Base-by-base conservation (phyloP, 2,888 invertebrate genomes). In the Pristionchus fissidentatus region DNA sequence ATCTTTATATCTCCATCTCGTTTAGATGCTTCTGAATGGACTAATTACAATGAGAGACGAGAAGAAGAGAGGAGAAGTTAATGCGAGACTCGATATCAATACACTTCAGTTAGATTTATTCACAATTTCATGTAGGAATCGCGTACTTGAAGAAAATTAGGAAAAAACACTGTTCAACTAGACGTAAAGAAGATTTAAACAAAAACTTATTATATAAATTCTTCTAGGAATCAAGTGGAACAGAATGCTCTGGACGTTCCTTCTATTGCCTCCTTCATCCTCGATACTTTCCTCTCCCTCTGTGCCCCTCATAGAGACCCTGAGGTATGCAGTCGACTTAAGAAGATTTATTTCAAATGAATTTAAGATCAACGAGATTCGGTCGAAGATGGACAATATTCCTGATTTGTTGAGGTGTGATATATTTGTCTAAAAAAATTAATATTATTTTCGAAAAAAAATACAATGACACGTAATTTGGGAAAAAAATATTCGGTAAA, bases 301-400 rank as follows among this genome's bases (percentile, higher is more conserved):
- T 78, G 78, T 55, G 78, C 78, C 5, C 78, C 78, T 35, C 35
- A 55, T 38, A 78, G 78, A 78, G 78, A 78, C 55, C 38, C 35
- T 10, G 78, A 78, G 55, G 78, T 78, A 13, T 29, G 75, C 13
- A n/a, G 19, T 13, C 35, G 29, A n/a, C 29, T 1, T 8, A 1
- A 29, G 13, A 57, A 57, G 19, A 32, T 62, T n/a, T n/a, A n/a
- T n/a, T n/a, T n/a, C n/a, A n/a, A 60, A 60, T 8, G 60, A 15
- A 43, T 73, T 41, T 1, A 26, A 75, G 75, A 49, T 75, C 46
- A 49, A 26, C 5, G 46, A 43, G 32, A 43, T 75, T 15, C 46
- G 38, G 26, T 26, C 46, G 15, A 29, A 75, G 19, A 75, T 49
- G 75, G n/a, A 43, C 29, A 46, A 75, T 49, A 13, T 75, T 15